Base-by-base conservation (phyloP, 1,140 invertebrate genomes). In the Tribolium castaneum region DNA sequence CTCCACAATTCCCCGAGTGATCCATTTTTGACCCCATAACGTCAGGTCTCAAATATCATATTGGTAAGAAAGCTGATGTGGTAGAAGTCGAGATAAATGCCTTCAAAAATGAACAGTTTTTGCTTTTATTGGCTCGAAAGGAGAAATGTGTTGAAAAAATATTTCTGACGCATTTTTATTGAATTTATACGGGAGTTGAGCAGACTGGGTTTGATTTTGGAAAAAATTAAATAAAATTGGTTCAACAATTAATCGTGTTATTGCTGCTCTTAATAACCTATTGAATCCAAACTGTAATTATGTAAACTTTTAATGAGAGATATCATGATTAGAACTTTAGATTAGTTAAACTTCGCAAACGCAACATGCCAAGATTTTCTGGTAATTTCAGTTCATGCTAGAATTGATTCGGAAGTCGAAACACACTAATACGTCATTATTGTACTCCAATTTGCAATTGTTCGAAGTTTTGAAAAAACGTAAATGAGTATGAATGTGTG, bases 301-400 rank as follows among this genome's bases (percentile, higher is more conserved):
- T 59, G 54, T 59, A 59, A 59, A 59, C 54, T 59, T 59, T 59
- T 59, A 59, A 59, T 59, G 54, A 59, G 54, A 59, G 54, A 59
- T 14, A 59, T 59, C 54, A 59, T 59, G 54, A 59, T 19, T 59
- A 59, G 13, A 59, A 59, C 54, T 59, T 59, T 59, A 59, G 54
- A 59, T 59, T 59, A 59, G 54, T 59, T 59, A 59, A 59, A 59
- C 54, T 59, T 59, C 16, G 6, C 19, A 2, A 59, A 59, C 19
- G 9, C 54, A 10, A 25, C 54, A 59, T 59, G 13, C 39, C 54
- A 59, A 59, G 22, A 59, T 59, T 59, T 59, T 59, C 14, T 59
- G 54, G 54, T 59, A 59, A 59, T 59, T 59, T 59, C 39, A 45
- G n/a, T 45, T 45, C 39, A 45, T 30, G 39, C 39, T 9, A 45